These are phyloP conservation scores for Galaxias olidus DNA, from an alignment of 2,797 vertebrate genomes.

Conservation along the genomic window DNA sequence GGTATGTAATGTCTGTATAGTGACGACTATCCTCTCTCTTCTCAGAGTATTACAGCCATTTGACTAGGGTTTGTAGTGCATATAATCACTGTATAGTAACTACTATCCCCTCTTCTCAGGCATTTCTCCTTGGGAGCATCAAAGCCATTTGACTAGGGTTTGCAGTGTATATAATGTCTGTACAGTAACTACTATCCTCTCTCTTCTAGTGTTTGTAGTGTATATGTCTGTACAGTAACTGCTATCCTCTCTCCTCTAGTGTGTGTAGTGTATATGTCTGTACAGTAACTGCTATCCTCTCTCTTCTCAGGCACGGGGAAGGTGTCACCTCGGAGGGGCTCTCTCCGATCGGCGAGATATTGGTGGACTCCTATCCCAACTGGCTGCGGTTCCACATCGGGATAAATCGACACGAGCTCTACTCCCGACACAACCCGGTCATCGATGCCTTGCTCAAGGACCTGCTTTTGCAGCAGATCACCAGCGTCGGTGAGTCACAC, in stretches of 20 bases:
- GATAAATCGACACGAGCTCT: conserved; percentile 96
- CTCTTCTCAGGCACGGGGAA: conserved; percentile 80
- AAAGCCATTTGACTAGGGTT: not conserved
- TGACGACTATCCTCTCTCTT: no score
- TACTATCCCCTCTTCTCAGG: no score
- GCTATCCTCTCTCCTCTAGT: not conserved
- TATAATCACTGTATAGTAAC: no score
- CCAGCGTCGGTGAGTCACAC: conserved; percentile 90
- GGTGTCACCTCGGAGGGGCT: conserved; percentile 79
- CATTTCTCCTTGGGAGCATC: no score
- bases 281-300: conserved; percentile 2
- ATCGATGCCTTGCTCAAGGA: conserved; percentile 92
- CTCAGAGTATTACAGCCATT: not conserved
- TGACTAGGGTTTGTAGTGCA: no score
- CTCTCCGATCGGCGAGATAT: conserved; percentile 83
- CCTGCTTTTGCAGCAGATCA: conserved; percentile 89
- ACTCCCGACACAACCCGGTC: conserved; percentile 89
- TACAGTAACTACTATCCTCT: no score
- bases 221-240: no score
- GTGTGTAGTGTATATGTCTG: no score
- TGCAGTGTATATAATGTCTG: no score
- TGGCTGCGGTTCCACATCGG: conserved; percentile 98
- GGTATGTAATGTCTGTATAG: no score
- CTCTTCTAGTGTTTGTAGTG: no score
- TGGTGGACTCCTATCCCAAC: conserved; percentile 91